Evolutionary conservation across 2,113 vertebrate genomes (phyloP).

Genomic region (Mesembrinibis cayennensis): DNA sequence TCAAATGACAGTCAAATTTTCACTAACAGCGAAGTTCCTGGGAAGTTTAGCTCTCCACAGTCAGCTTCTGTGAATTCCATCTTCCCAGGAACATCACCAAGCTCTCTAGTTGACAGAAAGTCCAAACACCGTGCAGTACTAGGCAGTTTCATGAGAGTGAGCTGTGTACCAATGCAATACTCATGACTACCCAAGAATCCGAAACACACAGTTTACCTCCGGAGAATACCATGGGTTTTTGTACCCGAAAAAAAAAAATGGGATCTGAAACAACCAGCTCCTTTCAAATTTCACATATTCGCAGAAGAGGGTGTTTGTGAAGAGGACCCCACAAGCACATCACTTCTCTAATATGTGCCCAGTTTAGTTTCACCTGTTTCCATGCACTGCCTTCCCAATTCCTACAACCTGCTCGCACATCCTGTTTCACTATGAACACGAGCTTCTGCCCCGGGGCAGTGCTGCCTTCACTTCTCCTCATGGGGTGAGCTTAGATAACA

Average conservation of each 20-base stretch:
- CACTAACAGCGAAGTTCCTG: neutral
- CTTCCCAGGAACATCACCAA: neutral
- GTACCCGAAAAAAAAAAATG: neutral
- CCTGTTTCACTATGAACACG: constrained; percentile 71
- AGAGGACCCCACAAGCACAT: constrained; percentile 17
- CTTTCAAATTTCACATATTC: constrained; percentile 32
- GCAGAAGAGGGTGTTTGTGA: neutral
- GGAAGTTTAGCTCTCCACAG: neutral
- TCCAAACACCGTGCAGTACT: neutral
- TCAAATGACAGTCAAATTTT: neutral
- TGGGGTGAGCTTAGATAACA: neutral
- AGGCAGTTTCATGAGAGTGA: neutral
- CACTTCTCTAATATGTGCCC: constrained; percentile 46
- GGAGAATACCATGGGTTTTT: neutral
- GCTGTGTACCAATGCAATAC: neutral
- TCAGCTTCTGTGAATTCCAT: neutral
- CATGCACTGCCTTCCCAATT: constrained; percentile 56
- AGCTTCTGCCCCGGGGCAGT: constrained; percentile 19
- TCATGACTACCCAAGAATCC: neutral
- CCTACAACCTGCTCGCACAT: constrained; percentile 57
- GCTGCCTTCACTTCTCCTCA: constrained; percentile 60
- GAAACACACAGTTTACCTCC: neutral
- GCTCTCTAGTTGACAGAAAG: neutral
- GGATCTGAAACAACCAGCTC: constrained; percentile 52
- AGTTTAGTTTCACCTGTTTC: constrained; percentile 46